Base-by-base conservation (phyloP, 2,113 vertebrate genomes). In the Sturnira hondurensis region DNA sequence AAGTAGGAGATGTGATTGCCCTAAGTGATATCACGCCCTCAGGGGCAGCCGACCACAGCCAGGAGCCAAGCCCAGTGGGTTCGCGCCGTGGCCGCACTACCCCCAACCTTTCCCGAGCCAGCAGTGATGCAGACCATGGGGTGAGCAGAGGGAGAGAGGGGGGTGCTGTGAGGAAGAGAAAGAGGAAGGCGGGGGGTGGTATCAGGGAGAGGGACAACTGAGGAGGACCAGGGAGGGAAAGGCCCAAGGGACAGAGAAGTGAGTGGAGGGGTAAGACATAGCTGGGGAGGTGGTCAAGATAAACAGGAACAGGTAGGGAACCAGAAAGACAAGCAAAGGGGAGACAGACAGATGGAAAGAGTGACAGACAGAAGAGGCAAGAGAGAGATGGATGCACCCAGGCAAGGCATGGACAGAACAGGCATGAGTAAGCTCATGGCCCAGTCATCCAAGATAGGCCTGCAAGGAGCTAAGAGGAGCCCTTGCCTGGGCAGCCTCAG, bases 1-100 rank as follows among this genome's bases (percentile, higher is more conserved):
- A 99, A 36, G 98, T 98, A 86, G 99, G 98, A 8, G 99, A 99
- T 52, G 97, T 99, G 41, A 97, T 99, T 1, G 99, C 99, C 91
- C 98, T 99, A 97, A 98, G 98, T 0, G 99, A 99, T 83, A 98
- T 98, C 17, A 97, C 98, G 54, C 96, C 98, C 12, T 93, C 97
- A 0, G 97, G 92, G 88, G 89, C 93, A 81, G 88, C 97, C 24
- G 94, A 98, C 97, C 96, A 97, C 97, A 97, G 92, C 94, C 97
- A 97, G 82, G 89, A 95, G 91, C 89, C 97, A 7, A 98, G 98
- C 95, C 96, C 98, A 0, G 92, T 98, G 20, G 97, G 98, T 4
- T 96, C 95, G n/a, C 94, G 94, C 94, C 96, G 97, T 38, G 97
- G 96, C 86, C 96, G 73, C 20, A 87, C 95, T 96, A 98, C 98